phyloP scores from a whole-genome alignment of 1,140 invertebrate genomes.

The Bombus terrestris region DNA sequence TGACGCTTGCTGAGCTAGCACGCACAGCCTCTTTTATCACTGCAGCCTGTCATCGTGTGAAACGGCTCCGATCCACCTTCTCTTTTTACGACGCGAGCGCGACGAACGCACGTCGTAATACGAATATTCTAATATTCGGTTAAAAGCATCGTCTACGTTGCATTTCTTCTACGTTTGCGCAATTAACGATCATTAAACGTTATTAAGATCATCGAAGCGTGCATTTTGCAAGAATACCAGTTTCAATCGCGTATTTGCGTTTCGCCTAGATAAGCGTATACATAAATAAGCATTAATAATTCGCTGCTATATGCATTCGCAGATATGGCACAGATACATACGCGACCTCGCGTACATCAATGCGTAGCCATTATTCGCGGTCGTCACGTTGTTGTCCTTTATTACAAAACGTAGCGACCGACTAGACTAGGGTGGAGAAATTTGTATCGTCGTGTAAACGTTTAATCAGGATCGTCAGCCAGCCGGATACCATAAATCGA shows the following conservation, averaged over 20 bases:
- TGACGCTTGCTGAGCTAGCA: too few species aligned
- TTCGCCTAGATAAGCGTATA: constrained; percentile 28
- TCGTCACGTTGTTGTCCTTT: constrained; percentile 28
- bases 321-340: not conserved
- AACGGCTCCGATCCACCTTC: not conserved
- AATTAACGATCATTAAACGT: constrained; percentile 16
- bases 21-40: not conserved
- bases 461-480: constrained; percentile 25
- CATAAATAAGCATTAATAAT: constrained; percentile 24
- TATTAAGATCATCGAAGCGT: constrained; percentile 18
- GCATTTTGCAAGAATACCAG: not conserved
- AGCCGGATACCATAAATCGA: constrained; percentile 26
- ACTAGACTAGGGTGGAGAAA: not conserved
- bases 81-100: not conserved
- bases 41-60: not conserved
- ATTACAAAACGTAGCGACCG: constrained; percentile 15
- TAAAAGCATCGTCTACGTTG: not conserved
- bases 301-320: not conserved
- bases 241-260: constrained; percentile 5
- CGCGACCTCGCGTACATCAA: not conserved
- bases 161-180: not conserved
- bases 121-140: not conserved
- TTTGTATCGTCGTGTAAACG: constrained; percentile 31
- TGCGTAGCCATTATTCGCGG: constrained; percentile 12
- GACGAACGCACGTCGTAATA: not conserved